Percentiles rank a stretch among this genome's conserved stretches.
These are phyloP conservation scores for Neodon shergylaensis DNA, from an alignment of 2,113 vertebrate genomes.

Conservation along the genomic window DNA sequence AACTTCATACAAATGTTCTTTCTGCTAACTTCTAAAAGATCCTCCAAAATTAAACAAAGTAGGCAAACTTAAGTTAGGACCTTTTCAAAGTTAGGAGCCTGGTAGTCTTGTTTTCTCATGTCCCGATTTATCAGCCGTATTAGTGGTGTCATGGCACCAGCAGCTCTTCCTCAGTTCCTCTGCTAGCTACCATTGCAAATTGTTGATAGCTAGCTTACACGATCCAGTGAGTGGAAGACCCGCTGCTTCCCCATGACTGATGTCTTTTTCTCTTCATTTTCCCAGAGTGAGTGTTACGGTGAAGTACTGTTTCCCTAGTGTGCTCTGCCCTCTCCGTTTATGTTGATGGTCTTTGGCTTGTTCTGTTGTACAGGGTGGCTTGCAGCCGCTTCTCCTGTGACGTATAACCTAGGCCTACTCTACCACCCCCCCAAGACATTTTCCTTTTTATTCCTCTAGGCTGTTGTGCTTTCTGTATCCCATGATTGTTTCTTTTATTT, in stretches of 20 bases:
- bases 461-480: not conserved
- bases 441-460: not conserved
- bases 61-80: not conserved
- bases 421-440: not conserved
- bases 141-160: not conserved
- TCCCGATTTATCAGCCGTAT: not conserved
- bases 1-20: slow-evolving; percentile 49
- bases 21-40: slow-evolving; percentile 23
- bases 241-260: not conserved
- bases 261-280: not conserved
- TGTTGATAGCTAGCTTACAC: not conserved
- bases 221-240: not conserved
- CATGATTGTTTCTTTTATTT: slow-evolving; percentile 40
- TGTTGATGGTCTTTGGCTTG: not conserved
- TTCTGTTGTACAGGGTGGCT: not conserved
- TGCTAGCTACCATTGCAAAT: not conserved
- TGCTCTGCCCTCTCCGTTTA: not conserved
- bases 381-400: not conserved
- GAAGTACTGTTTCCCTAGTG: not conserved
- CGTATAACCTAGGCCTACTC: accelerated
- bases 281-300: not conserved
- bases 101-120: not conserved
- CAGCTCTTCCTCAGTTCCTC: not conserved
- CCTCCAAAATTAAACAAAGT: slow-evolving; percentile 4
- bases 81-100: not conserved